Evolutionary conservation across 1,140 invertebrate species (phyloP).

Genomic region (Melipona quadrifasciata): DNA sequence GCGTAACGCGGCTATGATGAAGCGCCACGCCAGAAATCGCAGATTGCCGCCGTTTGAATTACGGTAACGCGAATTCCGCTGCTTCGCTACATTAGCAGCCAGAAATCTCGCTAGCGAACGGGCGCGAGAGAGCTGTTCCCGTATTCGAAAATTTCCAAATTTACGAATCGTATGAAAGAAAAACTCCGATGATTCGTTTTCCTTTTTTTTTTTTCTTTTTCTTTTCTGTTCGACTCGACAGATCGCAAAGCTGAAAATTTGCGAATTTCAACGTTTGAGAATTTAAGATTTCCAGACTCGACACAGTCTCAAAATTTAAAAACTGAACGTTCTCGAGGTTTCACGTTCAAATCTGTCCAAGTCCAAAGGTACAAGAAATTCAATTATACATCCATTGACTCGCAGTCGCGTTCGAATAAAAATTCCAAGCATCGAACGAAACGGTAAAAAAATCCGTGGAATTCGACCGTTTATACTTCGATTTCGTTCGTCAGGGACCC

Average conservation of each 20-base stretch:
- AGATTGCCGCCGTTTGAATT: conserved; percentile 46
- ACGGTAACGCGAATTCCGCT: conserved; percentile 29
- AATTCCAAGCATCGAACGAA: too few relatives aligned
- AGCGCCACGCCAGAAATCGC: conserved; percentile 38
- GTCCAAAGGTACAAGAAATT: not conserved
- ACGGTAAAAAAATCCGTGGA: not conserved
- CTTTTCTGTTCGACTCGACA: too few relatives aligned
- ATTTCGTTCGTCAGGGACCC: not conserved
- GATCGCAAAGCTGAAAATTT: not conserved
- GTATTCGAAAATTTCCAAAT: not conserved
- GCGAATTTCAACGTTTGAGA: too few relatives aligned
- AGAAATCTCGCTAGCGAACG: not conserved
- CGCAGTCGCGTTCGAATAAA: not conserved
- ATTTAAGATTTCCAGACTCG: not conserved
- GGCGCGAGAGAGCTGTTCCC: not conserved
- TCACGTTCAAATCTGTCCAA: not conserved
- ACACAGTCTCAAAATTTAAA: not conserved
- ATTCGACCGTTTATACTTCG: not conserved
- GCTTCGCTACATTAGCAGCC: conserved; percentile 8
- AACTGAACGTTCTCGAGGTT: too few relatives aligned
- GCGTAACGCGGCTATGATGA: conserved; percentile 39
- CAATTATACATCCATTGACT: not conserved
- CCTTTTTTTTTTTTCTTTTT: too few relatives aligned
- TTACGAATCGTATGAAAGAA: not conserved
- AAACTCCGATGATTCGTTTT: not conserved